Conservation (phyloP, 2,797 vertebrate genomes). For the Tenualosa thibaudeaui region DNA sequence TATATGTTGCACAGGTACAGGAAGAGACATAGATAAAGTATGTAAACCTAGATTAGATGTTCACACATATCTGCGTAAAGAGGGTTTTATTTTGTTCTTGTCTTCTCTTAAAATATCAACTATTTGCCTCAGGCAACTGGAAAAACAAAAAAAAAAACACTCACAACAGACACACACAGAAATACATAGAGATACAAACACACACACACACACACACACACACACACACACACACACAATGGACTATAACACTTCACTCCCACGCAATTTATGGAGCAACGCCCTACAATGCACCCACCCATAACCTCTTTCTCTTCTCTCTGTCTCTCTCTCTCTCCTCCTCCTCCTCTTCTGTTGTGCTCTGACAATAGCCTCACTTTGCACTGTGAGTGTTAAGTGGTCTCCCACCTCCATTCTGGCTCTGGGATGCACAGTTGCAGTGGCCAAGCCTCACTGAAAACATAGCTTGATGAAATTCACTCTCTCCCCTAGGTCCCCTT, state of each 20-base stretch:
- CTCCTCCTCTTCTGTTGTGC: not conserved
- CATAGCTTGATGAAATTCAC: too few relatives aligned
- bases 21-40: too few relatives aligned
- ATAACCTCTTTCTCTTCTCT: not conserved
- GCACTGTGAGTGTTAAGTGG: not conserved
- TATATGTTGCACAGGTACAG: too few relatives aligned
- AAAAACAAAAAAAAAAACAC: not conserved
- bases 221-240: constrained; percentile 12
- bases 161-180: not conserved
- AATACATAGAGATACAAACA: not conserved
- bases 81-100: not conserved
- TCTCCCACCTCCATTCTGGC: constrained; percentile 3
- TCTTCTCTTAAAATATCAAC: constrained; percentile 8
- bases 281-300: not conserved
- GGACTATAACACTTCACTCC: not conserved
- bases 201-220: not conserved
- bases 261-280: constrained; percentile 17
- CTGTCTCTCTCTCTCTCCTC: not conserved
- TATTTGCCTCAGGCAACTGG: not conserved
- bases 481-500: too few relatives aligned
- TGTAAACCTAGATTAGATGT: too few relatives aligned
- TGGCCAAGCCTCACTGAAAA: not conserved
- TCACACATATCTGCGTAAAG: not conserved
- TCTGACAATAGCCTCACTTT: constrained; percentile 1
- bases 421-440: not conserved